phyloP scores from a whole-genome alignment of 2,888 invertebrate genomes.

The Acronicta psi region DNA sequence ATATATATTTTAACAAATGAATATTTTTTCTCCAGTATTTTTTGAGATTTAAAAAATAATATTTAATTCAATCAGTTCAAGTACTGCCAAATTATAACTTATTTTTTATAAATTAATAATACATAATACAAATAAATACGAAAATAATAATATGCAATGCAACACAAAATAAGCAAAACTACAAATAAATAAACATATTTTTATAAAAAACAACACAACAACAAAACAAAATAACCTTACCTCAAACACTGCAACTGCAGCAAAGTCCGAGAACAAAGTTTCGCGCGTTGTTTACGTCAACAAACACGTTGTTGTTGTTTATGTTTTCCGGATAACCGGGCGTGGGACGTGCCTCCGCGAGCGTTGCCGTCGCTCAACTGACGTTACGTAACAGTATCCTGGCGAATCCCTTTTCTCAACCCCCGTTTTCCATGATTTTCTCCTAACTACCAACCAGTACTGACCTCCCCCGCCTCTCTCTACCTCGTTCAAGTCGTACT shows the following conservation, averaged over 20 bases:
- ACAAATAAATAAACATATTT: slow-evolving; percentile 8
- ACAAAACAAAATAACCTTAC: slow-evolving; percentile 53
- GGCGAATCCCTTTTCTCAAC: slow-evolving; percentile 73
- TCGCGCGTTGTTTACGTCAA: slow-evolving; percentile 80
- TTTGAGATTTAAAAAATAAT: too few species aligned
- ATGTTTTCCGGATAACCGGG: slow-evolving; percentile 66
- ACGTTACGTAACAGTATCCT: slow-evolving; percentile 85
- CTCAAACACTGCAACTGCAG: slow-evolving; percentile 47
- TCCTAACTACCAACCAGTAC: slow-evolving; percentile 58
- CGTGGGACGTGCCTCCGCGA: slow-evolving; percentile 70
- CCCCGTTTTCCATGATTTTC: slow-evolving; percentile 73
- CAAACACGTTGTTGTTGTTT: slow-evolving; percentile 88
- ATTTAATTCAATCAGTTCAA: too few species aligned
- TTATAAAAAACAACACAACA: slow-evolving; percentile 38
- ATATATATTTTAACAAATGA: too few species aligned
- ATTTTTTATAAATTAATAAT: too few species aligned
- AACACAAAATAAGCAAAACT: slow-evolving; percentile 1
- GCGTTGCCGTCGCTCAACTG: slow-evolving; percentile 77
- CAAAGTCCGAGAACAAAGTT: slow-evolving; percentile 64
- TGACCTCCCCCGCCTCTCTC: slow-evolving; percentile 62
- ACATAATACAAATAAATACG: too few species aligned
- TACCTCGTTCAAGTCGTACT: not conserved
- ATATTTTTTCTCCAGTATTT: too few species aligned
- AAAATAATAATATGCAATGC: too few species aligned
- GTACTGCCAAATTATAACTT: too few species aligned